A percentile compares a stretch with the other conserved stretches of the same genome.
Evolutionary conservation across 2,888 invertebrate species (phyloP).

Genomic region (Seira sanloemensis): DNA sequence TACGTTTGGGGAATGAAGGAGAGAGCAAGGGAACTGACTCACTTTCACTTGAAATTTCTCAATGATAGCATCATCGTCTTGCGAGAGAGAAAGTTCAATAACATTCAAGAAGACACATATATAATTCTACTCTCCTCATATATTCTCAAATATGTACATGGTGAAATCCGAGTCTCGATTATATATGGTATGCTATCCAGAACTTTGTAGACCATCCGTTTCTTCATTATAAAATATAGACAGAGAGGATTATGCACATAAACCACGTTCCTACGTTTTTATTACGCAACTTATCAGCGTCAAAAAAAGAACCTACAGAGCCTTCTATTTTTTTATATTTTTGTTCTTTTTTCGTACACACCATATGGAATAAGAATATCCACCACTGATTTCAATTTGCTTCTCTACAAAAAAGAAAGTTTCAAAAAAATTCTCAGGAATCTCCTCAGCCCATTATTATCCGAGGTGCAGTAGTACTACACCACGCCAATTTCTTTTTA

Average conservation of each 20-base stretch:
- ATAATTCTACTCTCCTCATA: too few species aligned
- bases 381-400: background rate
- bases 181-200: too few species aligned
- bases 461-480: background rate
- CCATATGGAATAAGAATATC: background rate
- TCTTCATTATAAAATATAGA: background rate
- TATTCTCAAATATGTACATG: too few species aligned
- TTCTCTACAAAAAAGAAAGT: background rate
- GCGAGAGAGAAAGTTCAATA: slow-evolving; percentile 8
- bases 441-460: background rate
- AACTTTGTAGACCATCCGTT: too few species aligned
- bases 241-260: background rate
- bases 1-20: too few species aligned
- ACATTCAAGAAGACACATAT: too few species aligned
- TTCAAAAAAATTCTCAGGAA: background rate
- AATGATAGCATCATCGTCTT: background rate
- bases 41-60: background rate
- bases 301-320: background rate
- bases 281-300: background rate
- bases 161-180: too few species aligned
- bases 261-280: background rate
- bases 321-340: background rate
- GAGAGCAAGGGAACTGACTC: too few species aligned
- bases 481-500: slow-evolving; percentile 11
- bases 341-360: background rate